phyloP scores from a whole-genome alignment of 2,797 vertebrate genomes.

The Melanotaenia trifasciata region DNA sequence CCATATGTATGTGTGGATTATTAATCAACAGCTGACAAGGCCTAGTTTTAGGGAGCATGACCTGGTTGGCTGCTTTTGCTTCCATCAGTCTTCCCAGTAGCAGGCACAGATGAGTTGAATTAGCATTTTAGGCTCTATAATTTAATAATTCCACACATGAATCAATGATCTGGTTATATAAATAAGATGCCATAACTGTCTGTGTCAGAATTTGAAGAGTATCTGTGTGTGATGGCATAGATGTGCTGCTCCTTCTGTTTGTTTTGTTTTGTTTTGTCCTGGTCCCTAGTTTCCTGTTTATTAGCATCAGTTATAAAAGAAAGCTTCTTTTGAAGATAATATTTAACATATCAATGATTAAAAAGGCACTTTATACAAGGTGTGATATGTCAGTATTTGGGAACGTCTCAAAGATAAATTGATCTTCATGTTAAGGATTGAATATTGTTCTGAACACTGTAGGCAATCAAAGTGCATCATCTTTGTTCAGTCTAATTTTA shows the following conservation, averaged over 20 bases:
- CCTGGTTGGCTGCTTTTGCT: constrained; percentile 51
- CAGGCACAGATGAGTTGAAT: constrained; percentile 38
- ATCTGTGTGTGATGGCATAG: background rate
- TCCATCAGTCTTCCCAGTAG: constrained; percentile 34
- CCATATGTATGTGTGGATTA: constrained; percentile 80
- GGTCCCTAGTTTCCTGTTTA: background rate
- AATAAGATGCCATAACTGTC: constrained; percentile 11
- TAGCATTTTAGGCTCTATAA: constrained; percentile 43
- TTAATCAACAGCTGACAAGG: constrained; percentile 76
- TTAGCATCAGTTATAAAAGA: background rate
- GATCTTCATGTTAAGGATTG: background rate
- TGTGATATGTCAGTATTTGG: background rate
- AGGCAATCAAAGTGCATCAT: background rate
- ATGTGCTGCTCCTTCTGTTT: constrained; percentile 12
- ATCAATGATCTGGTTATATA: constrained; percentile 34
- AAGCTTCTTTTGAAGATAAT: background rate
- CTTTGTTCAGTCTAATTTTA: background rate
- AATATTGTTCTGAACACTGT: background rate
- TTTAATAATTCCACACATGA: constrained; percentile 47
- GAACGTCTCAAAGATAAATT: background rate
- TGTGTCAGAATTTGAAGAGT: constrained; percentile 12
- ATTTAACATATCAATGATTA: background rate
- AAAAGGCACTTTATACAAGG: background rate
- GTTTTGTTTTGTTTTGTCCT: background rate
- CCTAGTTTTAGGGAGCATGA: constrained; percentile 70